Evolutionary conservation across 1,140 invertebrate genomes (phyloP).

Genomic region (Protaetia brevitarsis): DNA sequence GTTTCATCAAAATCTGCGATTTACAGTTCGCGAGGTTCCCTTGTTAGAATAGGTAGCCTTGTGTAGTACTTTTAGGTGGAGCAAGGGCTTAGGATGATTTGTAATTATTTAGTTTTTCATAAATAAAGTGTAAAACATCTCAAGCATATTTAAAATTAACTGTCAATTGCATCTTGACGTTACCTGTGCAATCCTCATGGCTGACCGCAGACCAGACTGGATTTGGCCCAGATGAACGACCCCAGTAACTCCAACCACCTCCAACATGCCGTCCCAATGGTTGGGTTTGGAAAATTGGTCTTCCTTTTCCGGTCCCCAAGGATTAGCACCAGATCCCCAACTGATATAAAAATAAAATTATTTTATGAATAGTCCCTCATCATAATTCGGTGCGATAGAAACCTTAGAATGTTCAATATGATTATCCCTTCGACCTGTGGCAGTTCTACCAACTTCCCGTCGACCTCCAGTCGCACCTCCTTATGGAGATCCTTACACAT

Average conservation of each 20-base stretch:
- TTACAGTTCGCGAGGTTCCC: too few species aligned
- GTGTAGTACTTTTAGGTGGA: too few species aligned
- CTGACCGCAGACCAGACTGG: constrained; percentile 92
- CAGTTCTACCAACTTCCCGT: constrained; percentile 90
- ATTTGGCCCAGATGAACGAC: constrained; percentile 99
- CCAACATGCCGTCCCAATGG: constrained; percentile 98
- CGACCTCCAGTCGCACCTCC: constrained; percentile 92
- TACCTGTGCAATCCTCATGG: constrained; percentile 97
- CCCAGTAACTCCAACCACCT: constrained; percentile 97
- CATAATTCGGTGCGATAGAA: constrained; percentile 26
- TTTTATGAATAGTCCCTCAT: not conserved
- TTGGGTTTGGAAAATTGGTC: constrained; percentile 98
- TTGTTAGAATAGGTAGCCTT: too few species aligned
- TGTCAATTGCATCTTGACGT: not conserved
- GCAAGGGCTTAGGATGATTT: too few species aligned
- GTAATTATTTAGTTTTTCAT: not conserved
- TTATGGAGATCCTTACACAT: constrained; percentile 95
- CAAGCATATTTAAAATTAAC: too few species aligned
- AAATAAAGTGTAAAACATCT: not conserved
- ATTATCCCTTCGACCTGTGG: constrained; percentile 98
- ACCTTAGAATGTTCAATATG: constrained; percentile 98
- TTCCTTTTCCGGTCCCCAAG: constrained; percentile 99
- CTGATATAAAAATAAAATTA: constrained; percentile 52
- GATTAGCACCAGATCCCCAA: constrained; percentile 99
- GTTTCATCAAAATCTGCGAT: too few species aligned